Evolutionary conservation across 2,888 invertebrate species (phyloP).

Genomic region (Scaptomyza tumidula): DNA sequence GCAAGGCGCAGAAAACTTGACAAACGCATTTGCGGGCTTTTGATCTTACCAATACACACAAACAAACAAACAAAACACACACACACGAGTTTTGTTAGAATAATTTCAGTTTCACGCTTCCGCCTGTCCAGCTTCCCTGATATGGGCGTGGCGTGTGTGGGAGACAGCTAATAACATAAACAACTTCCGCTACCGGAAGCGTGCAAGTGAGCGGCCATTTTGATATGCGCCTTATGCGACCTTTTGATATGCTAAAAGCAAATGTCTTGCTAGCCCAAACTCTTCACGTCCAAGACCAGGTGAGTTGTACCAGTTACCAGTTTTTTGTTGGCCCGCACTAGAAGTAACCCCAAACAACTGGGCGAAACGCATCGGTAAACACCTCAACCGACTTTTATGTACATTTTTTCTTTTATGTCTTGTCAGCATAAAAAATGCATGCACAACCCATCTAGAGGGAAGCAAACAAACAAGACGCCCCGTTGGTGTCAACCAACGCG

Average conservation of each 20-base stretch:
- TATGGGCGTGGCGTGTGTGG: constrained; percentile 1
- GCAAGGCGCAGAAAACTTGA: constrained; percentile 53
- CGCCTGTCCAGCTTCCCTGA: constrained; percentile 60
- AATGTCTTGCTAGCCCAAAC: constrained; percentile 40
- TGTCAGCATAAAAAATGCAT: constrained; percentile 76
- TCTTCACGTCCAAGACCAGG: constrained; percentile 26
- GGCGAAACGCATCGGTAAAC: constrained; percentile 73
- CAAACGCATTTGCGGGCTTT: constrained; percentile 61
- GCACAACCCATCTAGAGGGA: constrained; percentile 61
- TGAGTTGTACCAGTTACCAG: constrained; percentile 19
- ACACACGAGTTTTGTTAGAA: constrained; percentile 51
- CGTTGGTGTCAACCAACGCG: constrained; percentile 56
- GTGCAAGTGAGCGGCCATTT: constrained; percentile 71
- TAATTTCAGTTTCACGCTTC: constrained; percentile 69
- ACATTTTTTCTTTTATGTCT: constrained; percentile 72
- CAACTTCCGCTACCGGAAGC: constrained; percentile 72
- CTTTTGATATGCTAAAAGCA: constrained; percentile 67
- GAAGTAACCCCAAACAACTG: constrained; percentile 46
- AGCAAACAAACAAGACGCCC: constrained; percentile 67
- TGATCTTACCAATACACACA: constrained; percentile 55
- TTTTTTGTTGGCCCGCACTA: background rate
- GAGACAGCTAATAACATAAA: constrained; percentile 68
- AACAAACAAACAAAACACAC: background rate
- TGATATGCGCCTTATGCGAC: constrained; percentile 31
- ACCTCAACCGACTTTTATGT: constrained; percentile 74